Evolutionary conservation across 2,888 invertebrate genomes (phyloP).

Genomic region (Melieria picta): DNA sequence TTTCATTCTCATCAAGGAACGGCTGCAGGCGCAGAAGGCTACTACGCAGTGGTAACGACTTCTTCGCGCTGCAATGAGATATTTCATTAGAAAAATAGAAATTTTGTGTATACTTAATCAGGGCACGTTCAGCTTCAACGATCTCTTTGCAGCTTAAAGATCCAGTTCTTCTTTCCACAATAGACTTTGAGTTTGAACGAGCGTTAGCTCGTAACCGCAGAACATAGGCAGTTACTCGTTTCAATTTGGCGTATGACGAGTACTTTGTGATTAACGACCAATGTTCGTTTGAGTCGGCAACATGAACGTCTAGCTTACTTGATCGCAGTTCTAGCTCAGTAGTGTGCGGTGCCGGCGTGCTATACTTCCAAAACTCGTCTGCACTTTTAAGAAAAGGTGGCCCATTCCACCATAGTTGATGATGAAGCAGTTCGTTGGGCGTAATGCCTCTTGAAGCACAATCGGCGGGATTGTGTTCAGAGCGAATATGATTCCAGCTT

Average conservation of each 20-base stretch:
- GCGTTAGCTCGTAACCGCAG: background rate
- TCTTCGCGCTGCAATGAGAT: background rate
- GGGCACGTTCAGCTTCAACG: slow-evolving; percentile 1
- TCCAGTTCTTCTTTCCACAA: background rate
- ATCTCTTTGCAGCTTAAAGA: slow-evolving; percentile 2
- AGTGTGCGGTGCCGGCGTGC: background rate
- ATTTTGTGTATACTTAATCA: slow-evolving; percentile 1
- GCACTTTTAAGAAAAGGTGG: background rate
- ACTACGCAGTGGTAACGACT: background rate
- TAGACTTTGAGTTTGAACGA: background rate
- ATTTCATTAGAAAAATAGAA: slow-evolving; percentile 2
- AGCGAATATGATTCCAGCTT: slow-evolving; percentile 19
- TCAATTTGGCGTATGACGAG: slow-evolving; percentile 12
- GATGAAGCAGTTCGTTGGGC: slow-evolving; percentile 1
- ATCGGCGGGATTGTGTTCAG: slow-evolving; percentile 22
- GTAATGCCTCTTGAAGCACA: slow-evolving; percentile 19
- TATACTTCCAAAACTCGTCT: slow-evolving; percentile 4
- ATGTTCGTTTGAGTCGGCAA: slow-evolving; percentile 4
- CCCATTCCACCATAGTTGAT: slow-evolving; percentile 22
- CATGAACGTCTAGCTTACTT: background rate
- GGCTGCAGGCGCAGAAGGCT: background rate
- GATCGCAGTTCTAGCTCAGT: slow-evolving; percentile 9
- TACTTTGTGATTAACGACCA: slow-evolving; percentile 5
- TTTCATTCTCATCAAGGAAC: background rate
- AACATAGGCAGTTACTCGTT: background rate